These are phyloP conservation scores for Telmatochromis sp. DNA, from an alignment of 2,113 vertebrate species.

Conservation along the genomic window DNA sequence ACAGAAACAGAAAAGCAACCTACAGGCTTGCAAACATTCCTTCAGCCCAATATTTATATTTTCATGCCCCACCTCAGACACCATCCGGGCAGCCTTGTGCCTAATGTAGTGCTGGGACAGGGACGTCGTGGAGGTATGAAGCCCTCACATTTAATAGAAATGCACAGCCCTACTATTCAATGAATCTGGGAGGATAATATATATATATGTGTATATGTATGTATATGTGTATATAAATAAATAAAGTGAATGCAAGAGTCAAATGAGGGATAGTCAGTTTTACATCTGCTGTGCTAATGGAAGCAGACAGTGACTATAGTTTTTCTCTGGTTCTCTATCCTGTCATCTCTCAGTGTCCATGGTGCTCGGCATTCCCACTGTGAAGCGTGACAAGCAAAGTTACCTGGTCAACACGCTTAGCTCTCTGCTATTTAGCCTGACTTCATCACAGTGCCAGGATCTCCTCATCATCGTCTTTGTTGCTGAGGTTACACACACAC, in stretches of 20 bases:
- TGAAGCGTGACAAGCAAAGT: conserved; percentile 73
- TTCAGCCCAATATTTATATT: conserved; percentile 62
- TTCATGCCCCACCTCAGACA: conserved; percentile 78
- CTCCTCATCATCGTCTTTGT: conserved; percentile 81
- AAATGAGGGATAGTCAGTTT: not conserved
- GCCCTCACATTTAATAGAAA: not conserved
- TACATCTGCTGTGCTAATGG: not conserved
- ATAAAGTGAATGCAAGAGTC: not conserved
- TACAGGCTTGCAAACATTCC: not conserved
- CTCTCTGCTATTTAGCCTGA: conserved; percentile 75
- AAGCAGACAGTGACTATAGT: not conserved
- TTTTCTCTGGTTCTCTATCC: not conserved
- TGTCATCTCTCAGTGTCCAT: conserved; percentile 73
- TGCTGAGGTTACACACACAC: conserved; percentile 73
- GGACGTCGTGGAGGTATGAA: conserved; percentile 73
- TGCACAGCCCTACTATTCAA: no score
- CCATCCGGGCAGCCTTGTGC: conserved; percentile 60
- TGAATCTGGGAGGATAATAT: not conserved
- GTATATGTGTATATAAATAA: not conserved
- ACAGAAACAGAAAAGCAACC: not conserved
- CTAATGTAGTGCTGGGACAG: conserved; percentile 73
- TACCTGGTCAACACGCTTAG: conserved; percentile 79
- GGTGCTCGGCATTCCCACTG: conserved; percentile 83
- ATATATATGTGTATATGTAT: accelerated
- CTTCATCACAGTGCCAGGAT: conserved; percentile 65